Base-by-base conservation (phyloP, 30 jellyfish, hydroid and myxozoan genomes). In the Chironex yamaguchii region DNA sequence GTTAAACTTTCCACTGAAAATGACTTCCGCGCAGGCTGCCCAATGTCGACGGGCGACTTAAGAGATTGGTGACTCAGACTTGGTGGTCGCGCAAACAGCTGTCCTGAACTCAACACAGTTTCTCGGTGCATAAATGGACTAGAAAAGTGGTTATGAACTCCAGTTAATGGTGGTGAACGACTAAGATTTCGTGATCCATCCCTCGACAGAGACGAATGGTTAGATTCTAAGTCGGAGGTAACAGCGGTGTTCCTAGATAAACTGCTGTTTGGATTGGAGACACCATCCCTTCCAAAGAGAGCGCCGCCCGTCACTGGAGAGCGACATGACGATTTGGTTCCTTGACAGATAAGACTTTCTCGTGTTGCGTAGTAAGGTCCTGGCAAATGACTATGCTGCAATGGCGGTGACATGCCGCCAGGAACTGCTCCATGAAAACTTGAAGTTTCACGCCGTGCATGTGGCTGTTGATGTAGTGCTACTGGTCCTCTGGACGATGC, bases 1-100 rank as follows among this genome's bases (percentile, higher is more conserved):
- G 97, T 91, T 20, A 91, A 68, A 64, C 97, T 91, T 84, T 91
- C 97, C 2, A 91, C 97, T 13, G 97, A 91, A 71, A 91, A 91
- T 49, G 97, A 91, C 62, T 85, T 91, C 58, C 82, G 72, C 53
- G 89, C 58, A 63, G 74, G 96, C 28, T 68, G 82, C 13, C 17
- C 17, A 17, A 42, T 17, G 58, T 42, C 58, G 17, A 42, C 58
- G 9, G 58, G 58, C 58, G 58, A 42, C 17, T 42, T 42, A 6
- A 42, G 58, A 17, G 58, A 6, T 17, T 42, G 58, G 17, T 42
- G 58, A 17, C 58, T 42, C 58, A 42, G 17, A 42, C 17, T 42
- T 42, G 58, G 58, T 17, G 58, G 58, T 42, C 58, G 58, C 9
- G 58, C 13, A 42, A 42, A 42, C 17, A 42, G 17, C 58, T 42